phyloP scores from a whole-genome alignment of 2,888 invertebrate species.

The Epistrophella euchroma region DNA sequence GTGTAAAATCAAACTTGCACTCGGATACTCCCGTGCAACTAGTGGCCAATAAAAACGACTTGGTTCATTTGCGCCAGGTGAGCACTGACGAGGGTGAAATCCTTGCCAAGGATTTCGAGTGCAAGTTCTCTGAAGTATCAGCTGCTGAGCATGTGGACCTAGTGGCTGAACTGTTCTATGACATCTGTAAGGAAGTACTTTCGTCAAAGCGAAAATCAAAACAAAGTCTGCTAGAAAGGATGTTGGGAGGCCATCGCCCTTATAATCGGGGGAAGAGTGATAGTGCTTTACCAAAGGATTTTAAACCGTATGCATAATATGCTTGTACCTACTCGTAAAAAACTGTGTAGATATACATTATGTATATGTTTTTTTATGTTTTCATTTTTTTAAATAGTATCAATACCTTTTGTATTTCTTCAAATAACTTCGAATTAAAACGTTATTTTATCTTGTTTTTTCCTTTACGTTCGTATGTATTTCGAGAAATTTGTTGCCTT shows the following conservation, averaged over 20 bases:
- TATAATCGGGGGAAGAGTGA: conserved; percentile 95
- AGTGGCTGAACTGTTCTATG: conserved; percentile 93
- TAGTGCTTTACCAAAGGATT: conserved; percentile 93
- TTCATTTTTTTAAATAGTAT: too few relatives aligned
- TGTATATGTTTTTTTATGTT: not conserved
- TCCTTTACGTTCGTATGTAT: too few relatives aligned
- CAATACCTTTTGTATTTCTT: too few relatives aligned
- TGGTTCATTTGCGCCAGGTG: conserved; percentile 95
- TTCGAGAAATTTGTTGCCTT: too few relatives aligned
- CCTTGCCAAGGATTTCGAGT: conserved; percentile 94
- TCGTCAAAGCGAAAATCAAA: conserved; percentile 92
- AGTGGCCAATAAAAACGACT: conserved; percentile 95
- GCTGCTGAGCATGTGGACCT: conserved; percentile 94
- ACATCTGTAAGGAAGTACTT: conserved; percentile 92
- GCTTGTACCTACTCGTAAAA: not conserved
- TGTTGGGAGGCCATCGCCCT: conserved; percentile 91
- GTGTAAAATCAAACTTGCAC: conserved; percentile 88
- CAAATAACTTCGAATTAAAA: too few relatives aligned
- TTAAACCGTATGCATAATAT: conserved; percentile 8
- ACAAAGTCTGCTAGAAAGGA: conserved; percentile 92
- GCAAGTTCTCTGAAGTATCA: conserved; percentile 93
- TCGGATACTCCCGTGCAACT: conserved; percentile 91
- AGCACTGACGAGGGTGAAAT: conserved; percentile 95
- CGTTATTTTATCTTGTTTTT: too few relatives aligned
- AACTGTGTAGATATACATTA: not conserved